Percentiles rank a stretch among this genome's conserved stretches.
These are phyloP conservation scores for Notarius lentiginosus DNA, from an alignment of 2,113 vertebrate genomes.

Conservation along the genomic window DNA sequence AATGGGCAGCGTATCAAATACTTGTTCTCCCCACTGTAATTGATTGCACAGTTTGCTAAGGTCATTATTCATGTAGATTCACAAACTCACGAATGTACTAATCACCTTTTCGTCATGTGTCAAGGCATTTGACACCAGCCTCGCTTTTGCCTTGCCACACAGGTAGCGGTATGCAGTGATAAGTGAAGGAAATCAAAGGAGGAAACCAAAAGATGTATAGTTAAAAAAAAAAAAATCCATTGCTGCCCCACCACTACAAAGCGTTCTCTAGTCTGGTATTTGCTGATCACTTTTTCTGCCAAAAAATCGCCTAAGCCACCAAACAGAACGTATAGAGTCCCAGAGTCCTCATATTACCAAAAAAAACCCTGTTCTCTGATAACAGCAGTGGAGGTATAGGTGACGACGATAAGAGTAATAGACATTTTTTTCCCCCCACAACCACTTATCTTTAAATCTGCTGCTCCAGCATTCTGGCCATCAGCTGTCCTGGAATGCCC, in stretches of 20 bases:
- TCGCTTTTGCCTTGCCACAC: background rate
- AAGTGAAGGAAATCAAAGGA: background rate
- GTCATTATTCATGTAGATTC: background rate
- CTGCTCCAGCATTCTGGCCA: slow-evolving; percentile 62
- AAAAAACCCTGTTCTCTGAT: slow-evolving; percentile 25
- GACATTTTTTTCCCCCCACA: slow-evolving; percentile 46
- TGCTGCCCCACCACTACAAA: background rate
- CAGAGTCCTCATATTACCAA: background rate
- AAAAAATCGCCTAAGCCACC: background rate
- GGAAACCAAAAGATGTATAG: background rate
- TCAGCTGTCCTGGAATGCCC: slow-evolving; percentile 66
- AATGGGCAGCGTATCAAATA: no score
- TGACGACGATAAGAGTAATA: background rate
- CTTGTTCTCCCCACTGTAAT: no score
- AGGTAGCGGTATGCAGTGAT: background rate
- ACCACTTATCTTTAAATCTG: slow-evolving; percentile 70
- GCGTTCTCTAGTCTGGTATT: slow-evolving; percentile 1
- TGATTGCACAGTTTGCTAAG: background rate
- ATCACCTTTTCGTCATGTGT: background rate
- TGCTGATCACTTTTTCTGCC: slow-evolving; percentile 12
- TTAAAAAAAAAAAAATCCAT: background rate
- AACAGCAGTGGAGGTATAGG: slow-evolving; percentile 19
- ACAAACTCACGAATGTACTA: background rate
- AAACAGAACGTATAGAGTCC: background rate
- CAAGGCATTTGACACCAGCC: background rate